Evolutionary conservation across 2,797 vertebrate species (phyloP), one percentile per base, ranked within the genome.

Genomic region (Sebastes taczanowskii): DNA sequence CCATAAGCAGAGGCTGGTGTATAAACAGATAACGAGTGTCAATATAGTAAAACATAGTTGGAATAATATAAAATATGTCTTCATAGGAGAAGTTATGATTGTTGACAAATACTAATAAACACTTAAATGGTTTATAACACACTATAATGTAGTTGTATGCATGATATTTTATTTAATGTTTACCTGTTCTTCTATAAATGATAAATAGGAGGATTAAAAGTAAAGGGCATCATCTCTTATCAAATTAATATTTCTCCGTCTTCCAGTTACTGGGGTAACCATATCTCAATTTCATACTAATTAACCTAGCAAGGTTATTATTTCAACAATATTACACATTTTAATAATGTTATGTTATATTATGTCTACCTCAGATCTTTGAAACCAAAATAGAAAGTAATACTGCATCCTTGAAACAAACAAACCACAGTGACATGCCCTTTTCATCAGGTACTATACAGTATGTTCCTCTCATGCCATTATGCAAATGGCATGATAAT

Each of bases 401-500:
- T 27, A 20, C 2, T 18, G n/a, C 13, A 23, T 58, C 25, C 18
- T 61, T 65, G 52, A 34, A 82, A 72, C 60, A 82, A 85, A 85
- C 58, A 73, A 53, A 69, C 29, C 62, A 11, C 34, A 46, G 60
- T 42, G 42, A 58, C 20, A 38, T 84, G 49, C 72, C 71, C 74
- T 82, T 84, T 85, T 58, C 55, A 53, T 73, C 74, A 64, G 62
- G 8, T 14, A 22, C 53, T 75, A 42, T n/a, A 34, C n/a, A 65
- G 30, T n/a, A 38, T 29, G 25, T 72, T 77, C 14, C 59, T 59
- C 38, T 61, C 13, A 61, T 49, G 23, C 11, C 27, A 61, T 53
- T 53, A 83, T 67, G 62, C 67, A 76, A 80, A 80, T 60, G 1
- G 1, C 22, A 3, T 66, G 27, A 61, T 66, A 16, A 22, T 18